Evolutionary conservation across 2,888 invertebrate genomes (phyloP).

Genomic region (Rugalucina vietnamica): DNA sequence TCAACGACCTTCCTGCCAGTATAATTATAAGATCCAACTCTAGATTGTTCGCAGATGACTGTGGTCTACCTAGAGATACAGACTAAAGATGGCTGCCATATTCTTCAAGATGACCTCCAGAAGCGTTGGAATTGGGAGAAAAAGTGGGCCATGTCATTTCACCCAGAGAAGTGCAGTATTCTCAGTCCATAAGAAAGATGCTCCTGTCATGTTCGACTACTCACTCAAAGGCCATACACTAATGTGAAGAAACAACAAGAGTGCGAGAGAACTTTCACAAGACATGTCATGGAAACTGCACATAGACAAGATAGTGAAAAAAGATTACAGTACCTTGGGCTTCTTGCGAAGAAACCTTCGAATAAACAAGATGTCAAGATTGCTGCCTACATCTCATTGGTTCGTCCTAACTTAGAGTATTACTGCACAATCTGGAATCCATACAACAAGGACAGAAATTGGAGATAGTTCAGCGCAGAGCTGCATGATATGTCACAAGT

Average conservation of each 20-base stretch:
- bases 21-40: not conserved
- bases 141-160: not conserved
- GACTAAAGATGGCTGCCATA: not conserved
- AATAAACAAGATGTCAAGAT: no score
- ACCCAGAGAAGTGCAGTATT: not conserved
- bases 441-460: no score
- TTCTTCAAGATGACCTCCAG: not conserved
- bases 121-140: not conserved
- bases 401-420: no score
- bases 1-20: not conserved
- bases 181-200: not conserved
- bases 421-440: no score
- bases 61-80: not conserved
- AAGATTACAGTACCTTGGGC: no score
- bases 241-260: not conserved
- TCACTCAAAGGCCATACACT: not conserved
- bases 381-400: no score
- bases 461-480: no score
- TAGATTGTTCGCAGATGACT: not conserved
- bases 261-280: not conserved
- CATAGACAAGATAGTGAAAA: conserved; percentile 9
- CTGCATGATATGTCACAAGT: no score
- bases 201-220: not conserved
- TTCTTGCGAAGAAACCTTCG: no score
- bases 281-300: conserved; percentile 10